These are phyloP conservation scores for Pyrgus malvae DNA, from an alignment of 2,888 invertebrate species.

Conservation along the genomic window DNA sequence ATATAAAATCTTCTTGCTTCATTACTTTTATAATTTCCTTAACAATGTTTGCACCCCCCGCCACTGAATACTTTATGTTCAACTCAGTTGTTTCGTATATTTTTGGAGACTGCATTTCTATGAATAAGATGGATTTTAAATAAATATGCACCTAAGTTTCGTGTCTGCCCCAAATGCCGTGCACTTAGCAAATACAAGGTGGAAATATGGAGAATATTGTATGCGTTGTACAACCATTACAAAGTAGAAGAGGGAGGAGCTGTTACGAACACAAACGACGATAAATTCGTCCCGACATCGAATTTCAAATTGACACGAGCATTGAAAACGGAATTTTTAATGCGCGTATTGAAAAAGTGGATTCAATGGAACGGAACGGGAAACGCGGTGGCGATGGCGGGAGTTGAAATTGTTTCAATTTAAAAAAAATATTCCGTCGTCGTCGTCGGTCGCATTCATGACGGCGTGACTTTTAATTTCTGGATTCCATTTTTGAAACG, in stretches of 20 bases:
- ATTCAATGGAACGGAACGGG: slow-evolving; percentile 16
- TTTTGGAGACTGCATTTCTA: too few species aligned
- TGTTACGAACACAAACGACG: slow-evolving; percentile 1
- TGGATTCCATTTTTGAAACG: slow-evolving; percentile 3
- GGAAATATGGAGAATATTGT: too few species aligned
- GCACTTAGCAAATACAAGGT: too few species aligned
- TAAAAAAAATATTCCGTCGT: slow-evolving; percentile 11
- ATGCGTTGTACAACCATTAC: too few species aligned
- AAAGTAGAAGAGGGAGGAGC: background rate
- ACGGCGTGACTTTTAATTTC: slow-evolving; percentile 15
- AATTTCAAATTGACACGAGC: slow-evolving; percentile 15
- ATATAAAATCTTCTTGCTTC: too few species aligned
- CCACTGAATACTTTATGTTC: too few species aligned
- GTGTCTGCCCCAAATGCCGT: too few species aligned
- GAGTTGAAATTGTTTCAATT: slow-evolving; percentile 32
- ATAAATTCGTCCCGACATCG: slow-evolving; percentile 10
- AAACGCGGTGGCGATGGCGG: background rate
- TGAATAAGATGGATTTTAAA: too few species aligned
- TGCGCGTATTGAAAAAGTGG: slow-evolving; percentile 20
- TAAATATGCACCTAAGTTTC: too few species aligned
- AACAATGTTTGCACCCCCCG: too few species aligned
- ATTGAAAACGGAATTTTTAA: slow-evolving; percentile 22
- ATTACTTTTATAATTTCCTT: too few species aligned
- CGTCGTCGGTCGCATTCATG: background rate
- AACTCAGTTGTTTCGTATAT: too few species aligned